Evolutionary conservation across 2,888 invertebrate species (phyloP).

Genomic region (Drosophila cracens): DNA sequence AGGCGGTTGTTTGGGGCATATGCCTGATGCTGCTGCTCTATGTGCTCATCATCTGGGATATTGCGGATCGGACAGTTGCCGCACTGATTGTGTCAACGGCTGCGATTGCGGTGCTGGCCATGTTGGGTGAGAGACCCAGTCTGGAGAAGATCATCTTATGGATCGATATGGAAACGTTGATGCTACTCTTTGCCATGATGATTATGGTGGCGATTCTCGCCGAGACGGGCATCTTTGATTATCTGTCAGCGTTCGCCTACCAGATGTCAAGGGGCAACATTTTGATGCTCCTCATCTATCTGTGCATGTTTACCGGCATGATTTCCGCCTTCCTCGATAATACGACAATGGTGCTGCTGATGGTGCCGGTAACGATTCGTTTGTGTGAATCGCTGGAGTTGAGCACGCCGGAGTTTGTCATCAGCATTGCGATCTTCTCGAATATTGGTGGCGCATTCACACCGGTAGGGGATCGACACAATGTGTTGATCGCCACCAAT

Average conservation of each 20-base stretch:
- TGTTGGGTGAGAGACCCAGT: conserved; percentile 88
- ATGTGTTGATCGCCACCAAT: conserved; percentile 82
- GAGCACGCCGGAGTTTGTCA: conserved; percentile 93
- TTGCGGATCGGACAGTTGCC: conserved; percentile 86
- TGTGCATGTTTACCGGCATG: conserved; percentile 89
- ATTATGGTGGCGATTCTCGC: conserved; percentile 90
- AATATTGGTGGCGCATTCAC: conserved; percentile 96
- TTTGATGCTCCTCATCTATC: conserved; percentile 89
- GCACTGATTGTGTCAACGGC: conserved; percentile 87
- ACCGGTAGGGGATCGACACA: conserved; percentile 95
- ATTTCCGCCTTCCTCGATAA: conserved; percentile 91
- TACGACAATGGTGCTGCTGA: conserved; percentile 90
- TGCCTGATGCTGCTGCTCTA: conserved; percentile 91
- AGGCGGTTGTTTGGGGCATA: conserved; percentile 90
- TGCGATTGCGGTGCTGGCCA: conserved; percentile 88
- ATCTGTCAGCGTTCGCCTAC: conserved; percentile 88
- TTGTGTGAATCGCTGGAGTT: conserved; percentile 94
- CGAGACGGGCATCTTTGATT: conserved; percentile 92
- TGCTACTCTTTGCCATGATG: conserved; percentile 92
- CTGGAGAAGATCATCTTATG: conserved; percentile 88
- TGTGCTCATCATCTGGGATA: conserved; percentile 90
- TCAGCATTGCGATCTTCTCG: conserved; percentile 93
- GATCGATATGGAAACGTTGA: conserved; percentile 90
- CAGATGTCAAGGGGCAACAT: conserved; percentile 89
- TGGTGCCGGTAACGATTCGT: conserved; percentile 90